Evolutionary conservation across 2,113 vertebrate genomes (phyloP).

Genomic region (Zootoca vivipara): DNA sequence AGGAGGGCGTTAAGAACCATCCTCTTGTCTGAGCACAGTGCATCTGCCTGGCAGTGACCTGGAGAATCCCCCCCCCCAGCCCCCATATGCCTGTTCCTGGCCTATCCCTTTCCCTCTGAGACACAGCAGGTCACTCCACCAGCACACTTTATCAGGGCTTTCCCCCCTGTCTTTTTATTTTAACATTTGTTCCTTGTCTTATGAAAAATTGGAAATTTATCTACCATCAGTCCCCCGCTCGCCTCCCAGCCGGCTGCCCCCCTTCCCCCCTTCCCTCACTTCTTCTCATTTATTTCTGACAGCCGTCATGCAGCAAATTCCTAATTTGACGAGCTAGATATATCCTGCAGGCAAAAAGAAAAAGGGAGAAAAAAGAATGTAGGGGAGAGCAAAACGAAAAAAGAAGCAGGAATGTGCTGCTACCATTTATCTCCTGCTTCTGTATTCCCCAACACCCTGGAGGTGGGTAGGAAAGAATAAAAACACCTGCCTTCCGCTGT

Average conservation of each 20-base stretch:
- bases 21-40: not conserved
- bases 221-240: conserved; percentile 15
- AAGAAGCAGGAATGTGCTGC: not conserved
- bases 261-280: not conserved
- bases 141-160: not conserved
- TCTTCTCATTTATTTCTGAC: conserved; percentile 51
- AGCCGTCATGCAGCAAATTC: conserved; percentile 26
- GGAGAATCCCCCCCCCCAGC: not conserved
- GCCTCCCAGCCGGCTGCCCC: not conserved
- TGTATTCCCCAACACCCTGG: not conserved
- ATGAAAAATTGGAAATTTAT: conserved; percentile 45
- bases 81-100: not conserved
- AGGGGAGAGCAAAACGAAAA: not conserved
- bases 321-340: conserved; percentile 24
- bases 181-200: conserved; percentile 25
- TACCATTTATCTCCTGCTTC: not conserved
- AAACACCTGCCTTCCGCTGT: not conserved
- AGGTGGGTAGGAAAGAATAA: not conserved
- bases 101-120: fast-evolving
- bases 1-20: not conserved
- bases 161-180: conserved; percentile 17
- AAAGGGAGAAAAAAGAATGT: not conserved
- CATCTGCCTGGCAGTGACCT: too few species aligned
- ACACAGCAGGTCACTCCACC: not conserved
- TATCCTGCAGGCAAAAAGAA: not conserved